A percentile compares a stretch with the other conserved stretches of the same genome.
Evolutionary conservation across 2,888 invertebrate species (phyloP).

Genomic region (Hemistola chrysoprasaria): DNA sequence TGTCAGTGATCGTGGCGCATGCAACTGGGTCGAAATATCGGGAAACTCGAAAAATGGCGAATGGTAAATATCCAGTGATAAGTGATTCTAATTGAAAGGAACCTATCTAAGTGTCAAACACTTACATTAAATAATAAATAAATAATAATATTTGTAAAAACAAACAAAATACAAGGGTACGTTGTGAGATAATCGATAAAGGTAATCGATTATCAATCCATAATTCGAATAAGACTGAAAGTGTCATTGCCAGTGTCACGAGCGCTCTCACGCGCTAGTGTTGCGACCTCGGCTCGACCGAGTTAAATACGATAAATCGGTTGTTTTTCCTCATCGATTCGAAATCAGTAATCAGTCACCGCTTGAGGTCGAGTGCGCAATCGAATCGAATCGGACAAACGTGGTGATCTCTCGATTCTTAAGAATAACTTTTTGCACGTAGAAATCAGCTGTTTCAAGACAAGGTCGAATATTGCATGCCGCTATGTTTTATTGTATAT

Average conservation of each 20-base stretch:
- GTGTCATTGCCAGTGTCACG: constrained; percentile 56
- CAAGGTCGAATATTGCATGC: constrained; percentile 44
- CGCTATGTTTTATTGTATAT: constrained; percentile 36
- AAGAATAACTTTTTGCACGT: constrained; percentile 38
- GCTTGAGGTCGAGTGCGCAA: constrained; percentile 52
- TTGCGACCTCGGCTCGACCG: constrained; percentile 41
- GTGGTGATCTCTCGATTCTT: constrained; percentile 18
- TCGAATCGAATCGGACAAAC: constrained; percentile 35
- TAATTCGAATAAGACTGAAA: constrained; percentile 36
- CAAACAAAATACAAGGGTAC: no score
- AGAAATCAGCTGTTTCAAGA: constrained; percentile 54
- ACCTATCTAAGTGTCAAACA: no score
- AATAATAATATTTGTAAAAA: no score
- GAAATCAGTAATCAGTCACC: constrained; percentile 49
- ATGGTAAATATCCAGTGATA: no score
- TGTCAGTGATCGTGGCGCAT: no score
- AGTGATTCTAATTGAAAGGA: no score
- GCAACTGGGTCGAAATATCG: no score
- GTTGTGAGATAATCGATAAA: no score
- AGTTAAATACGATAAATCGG: constrained; percentile 48
- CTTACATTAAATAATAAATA: no score
- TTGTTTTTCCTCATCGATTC: constrained; percentile 57
- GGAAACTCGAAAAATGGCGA: no score
- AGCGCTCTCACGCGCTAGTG: constrained; percentile 28
- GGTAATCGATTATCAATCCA: constrained; percentile 27